A percentile compares a stretch with the other conserved stretches of the same genome.
phyloP scores from a whole-genome alignment of 2,797 vertebrate species.

The Hemibagrus guttatus region DNA sequence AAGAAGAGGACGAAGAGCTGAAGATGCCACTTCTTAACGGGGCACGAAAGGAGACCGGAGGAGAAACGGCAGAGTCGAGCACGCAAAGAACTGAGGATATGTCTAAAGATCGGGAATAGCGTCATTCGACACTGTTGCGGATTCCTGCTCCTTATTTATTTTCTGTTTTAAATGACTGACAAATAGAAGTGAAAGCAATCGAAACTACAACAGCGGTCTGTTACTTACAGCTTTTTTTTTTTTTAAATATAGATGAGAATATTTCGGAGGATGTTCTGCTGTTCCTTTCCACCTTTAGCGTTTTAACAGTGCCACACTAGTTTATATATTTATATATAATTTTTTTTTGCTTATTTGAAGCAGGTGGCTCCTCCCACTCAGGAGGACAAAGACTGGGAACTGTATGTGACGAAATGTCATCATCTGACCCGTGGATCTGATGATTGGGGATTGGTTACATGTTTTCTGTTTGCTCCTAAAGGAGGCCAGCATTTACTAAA shows the following conservation, averaged over 20 bases:
- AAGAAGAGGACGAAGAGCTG: slow-evolving; percentile 68
- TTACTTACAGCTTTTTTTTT: slow-evolving; percentile 40
- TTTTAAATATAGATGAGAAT: not conserved
- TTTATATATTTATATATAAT: not conserved
- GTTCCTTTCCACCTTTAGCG: not conserved
- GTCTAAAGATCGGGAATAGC: slow-evolving; percentile 77
- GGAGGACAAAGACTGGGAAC: not conserved
- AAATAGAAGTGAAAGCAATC: slow-evolving; percentile 61
- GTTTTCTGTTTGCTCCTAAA: no score
- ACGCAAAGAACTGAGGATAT: slow-evolving; percentile 74
- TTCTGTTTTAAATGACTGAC: slow-evolving; percentile 64
- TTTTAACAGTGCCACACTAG: slow-evolving; percentile 14
- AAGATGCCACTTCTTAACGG: slow-evolving; percentile 73
- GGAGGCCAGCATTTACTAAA: not conserved
- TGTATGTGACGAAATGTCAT: not conserved
- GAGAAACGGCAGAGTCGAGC: slow-evolving; percentile 60
- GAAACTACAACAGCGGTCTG: slow-evolving; percentile 52
- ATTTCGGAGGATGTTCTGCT: not conserved
- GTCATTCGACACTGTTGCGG: not conserved
- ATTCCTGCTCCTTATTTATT: slow-evolving; percentile 71
- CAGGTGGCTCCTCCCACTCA: not conserved
- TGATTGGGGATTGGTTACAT: no score
- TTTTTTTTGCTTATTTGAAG: not conserved
- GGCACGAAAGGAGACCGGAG: slow-evolving; percentile 64
- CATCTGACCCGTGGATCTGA: not conserved